Percentiles rank a stretch among this genome's conserved stretches.
These are phyloP conservation scores for Parasteatoda tepidariorum DNA, from an alignment of 1,140 invertebrate genomes.

Conservation along the genomic window DNA sequence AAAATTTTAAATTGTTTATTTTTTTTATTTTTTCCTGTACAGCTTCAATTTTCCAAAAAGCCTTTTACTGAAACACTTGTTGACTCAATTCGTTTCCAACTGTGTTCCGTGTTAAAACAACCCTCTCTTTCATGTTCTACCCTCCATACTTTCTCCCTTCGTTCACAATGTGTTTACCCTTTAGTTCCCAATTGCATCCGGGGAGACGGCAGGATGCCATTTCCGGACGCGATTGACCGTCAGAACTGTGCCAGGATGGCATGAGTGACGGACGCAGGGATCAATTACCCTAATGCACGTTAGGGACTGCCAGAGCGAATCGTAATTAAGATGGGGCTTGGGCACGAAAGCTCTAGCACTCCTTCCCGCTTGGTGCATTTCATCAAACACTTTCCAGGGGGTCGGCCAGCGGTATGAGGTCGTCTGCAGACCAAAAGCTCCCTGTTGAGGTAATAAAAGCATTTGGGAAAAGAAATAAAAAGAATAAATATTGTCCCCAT, in stretches of 20 bases:
- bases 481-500: no score
- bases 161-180: neutral
- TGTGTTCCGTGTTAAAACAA: no score
- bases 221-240: conserved; percentile 21
- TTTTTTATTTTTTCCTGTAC: neutral
- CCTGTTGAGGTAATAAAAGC: neutral
- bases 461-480: no score
- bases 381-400: neutral
- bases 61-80: neutral
- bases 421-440: neutral
- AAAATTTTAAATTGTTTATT: no score
- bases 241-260: neutral
- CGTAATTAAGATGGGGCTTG: conserved; percentile 1
- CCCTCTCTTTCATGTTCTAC: no score
- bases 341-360: neutral
- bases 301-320: neutral
- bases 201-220: neutral
- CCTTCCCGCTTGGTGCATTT: neutral
- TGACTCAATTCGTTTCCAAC: neutral
- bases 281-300: conserved; percentile 50
- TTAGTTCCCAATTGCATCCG: neutral
- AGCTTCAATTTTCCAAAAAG: neutral
- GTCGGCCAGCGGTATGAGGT: neutral
- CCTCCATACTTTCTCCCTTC: neutral
- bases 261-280: conserved; percentile 9